phyloP scores from a whole-genome alignment of 1,140 invertebrate species.

The Musca vetustissima region DNA sequence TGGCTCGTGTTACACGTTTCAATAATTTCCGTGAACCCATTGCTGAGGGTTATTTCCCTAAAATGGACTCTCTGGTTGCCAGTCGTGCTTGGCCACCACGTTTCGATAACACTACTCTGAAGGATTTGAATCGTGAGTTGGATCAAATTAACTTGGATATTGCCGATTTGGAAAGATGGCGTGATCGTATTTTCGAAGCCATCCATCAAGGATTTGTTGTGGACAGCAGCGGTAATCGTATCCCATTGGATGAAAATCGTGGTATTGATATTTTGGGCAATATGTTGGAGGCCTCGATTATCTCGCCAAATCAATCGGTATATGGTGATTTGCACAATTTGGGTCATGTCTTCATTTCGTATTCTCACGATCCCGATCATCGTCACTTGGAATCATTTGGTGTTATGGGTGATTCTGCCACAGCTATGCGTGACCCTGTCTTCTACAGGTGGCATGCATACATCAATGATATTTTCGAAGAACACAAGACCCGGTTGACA shows the following conservation, averaged over 20 bases:
- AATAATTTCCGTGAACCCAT: conserved; percentile 66
- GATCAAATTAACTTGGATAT: conserved; percentile 70
- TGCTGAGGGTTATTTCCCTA: conserved; percentile 71
- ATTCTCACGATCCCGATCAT: conserved; percentile 72
- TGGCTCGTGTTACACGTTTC: conserved; percentile 62
- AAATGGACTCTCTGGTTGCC: conserved; percentile 68
- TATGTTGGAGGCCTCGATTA: conserved; percentile 72
- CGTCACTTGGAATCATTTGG: conserved; percentile 68
- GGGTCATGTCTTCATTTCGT: conserved; percentile 68
- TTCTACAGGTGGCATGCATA: conserved; percentile 84
- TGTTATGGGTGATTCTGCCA: conserved; percentile 71
- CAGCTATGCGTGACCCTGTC: too few relatives aligned
- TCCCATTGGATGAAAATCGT: conserved; percentile 64
- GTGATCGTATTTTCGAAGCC: conserved; percentile 72
- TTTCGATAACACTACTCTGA: conserved; percentile 62
- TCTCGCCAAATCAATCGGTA: conserved; percentile 67
- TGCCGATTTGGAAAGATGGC: conserved; percentile 71
- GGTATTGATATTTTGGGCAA: conserved; percentile 82
- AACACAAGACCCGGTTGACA: conserved; percentile 71
- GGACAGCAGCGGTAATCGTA: conserved; percentile 60
- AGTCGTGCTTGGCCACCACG: conserved; percentile 67
- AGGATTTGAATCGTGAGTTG: conserved; percentile 66
- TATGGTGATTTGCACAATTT: conserved; percentile 76
- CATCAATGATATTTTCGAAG: conserved; percentile 77
- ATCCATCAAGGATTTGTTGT: conserved; percentile 68